Conservation (phyloP, 2,888 invertebrate species). For the Leptopilina syphax region DNA sequence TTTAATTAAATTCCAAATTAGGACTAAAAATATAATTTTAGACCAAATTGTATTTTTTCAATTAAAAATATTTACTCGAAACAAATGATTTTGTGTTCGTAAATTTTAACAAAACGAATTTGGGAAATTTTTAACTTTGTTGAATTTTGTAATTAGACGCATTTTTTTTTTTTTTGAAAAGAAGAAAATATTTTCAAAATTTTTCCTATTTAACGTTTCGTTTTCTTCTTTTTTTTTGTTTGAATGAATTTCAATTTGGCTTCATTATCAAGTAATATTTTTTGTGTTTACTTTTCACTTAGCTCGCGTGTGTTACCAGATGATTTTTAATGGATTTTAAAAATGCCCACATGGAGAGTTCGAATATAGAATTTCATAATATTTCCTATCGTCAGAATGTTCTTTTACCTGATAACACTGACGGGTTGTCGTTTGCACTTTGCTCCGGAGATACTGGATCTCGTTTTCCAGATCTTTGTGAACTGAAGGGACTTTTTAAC, state of each 20-base stretch:
- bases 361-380: constrained; percentile 25
- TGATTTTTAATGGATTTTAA: constrained; percentile 13
- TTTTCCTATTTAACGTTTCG: neutral
- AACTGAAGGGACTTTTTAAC: constrained; percentile 86
- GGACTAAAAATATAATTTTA: too few relatives aligned
- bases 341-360: constrained; percentile 24
- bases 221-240: neutral
- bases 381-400: constrained; percentile 14
- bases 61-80: too few relatives aligned
- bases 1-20: too few relatives aligned
- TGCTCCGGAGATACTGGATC: constrained; percentile 67
- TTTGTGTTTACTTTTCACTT: constrained; percentile 20
- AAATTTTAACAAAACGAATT: too few relatives aligned
- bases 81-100: too few relatives aligned
- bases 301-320: neutral
- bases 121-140: too few relatives aligned
- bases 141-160: too few relatives aligned
- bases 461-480: constrained; percentile 71
- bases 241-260: neutral
- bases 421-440: constrained; percentile 80
- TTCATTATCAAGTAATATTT: constrained; percentile 14
- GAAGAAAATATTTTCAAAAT: neutral
- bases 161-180: neutral
- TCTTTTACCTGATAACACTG: constrained; percentile 84
- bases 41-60: too few relatives aligned